Percentiles rank a stretch among this genome's conserved stretches.
Evolutionary conservation across 2,797 vertebrate genomes (phyloP).

Genomic region (Craterocephalus amniculus): DNA sequence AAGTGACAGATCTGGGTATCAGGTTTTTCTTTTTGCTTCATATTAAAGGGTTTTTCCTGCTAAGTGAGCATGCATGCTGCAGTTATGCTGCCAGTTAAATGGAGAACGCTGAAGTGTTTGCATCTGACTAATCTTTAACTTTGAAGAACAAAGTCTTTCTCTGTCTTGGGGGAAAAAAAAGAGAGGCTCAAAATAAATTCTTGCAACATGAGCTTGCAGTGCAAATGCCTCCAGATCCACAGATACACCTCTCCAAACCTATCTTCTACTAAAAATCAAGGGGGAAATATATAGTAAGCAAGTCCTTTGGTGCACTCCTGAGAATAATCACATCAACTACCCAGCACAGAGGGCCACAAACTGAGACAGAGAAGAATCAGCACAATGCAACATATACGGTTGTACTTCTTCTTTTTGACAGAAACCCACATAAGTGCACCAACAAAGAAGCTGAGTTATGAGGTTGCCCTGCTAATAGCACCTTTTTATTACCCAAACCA

Average conservation of each 20-base stretch:
- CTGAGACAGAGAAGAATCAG: neutral
- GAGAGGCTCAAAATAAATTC: conserved; percentile 51
- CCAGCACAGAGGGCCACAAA: conserved; percentile 20
- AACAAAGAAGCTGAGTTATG: conserved; percentile 45
- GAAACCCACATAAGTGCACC: conserved; percentile 43
- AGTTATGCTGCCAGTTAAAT: conserved; percentile 36
- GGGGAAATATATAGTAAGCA: neutral
- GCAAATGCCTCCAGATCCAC: conserved; percentile 16
- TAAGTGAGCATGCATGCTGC: conserved; percentile 7
- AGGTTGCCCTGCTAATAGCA: conserved; percentile 45
- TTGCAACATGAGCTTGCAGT: conserved; percentile 45
- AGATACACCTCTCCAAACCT: conserved; percentile 1
- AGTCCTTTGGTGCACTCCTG: neutral
- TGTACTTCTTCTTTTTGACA: conserved; percentile 18
- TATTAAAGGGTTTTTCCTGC: conserved; percentile 20
- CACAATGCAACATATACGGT: neutral
- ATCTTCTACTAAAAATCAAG: neutral
- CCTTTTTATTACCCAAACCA: conserved; percentile 61
- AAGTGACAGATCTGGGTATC: conserved; percentile 42
- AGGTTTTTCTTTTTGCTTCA: conserved; percentile 55
- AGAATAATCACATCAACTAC: conserved; percentile 28
- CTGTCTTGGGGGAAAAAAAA: conserved; percentile 40
- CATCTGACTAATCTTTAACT: conserved; percentile 77
- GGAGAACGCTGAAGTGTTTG: conserved; percentile 64
- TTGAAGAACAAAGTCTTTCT: conserved; percentile 72